Conservation (phyloP, 2,888 invertebrate species). For the Carcina quercana region DNA sequence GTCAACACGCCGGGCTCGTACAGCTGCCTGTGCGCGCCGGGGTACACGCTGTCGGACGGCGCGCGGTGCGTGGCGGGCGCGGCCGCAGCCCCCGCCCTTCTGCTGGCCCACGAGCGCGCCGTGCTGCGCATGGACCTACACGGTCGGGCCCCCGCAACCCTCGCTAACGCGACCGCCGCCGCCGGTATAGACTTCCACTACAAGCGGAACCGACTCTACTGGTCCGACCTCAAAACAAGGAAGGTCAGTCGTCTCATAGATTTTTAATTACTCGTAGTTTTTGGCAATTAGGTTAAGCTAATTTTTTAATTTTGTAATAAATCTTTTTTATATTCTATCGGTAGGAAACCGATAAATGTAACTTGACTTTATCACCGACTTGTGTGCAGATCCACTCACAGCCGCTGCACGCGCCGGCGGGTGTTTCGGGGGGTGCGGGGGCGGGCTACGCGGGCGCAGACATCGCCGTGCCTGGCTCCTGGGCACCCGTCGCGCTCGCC, state of each 20-base stretch:
- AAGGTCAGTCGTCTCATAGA: constrained; percentile 69
- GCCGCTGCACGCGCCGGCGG: constrained; percentile 59
- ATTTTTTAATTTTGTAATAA: no score
- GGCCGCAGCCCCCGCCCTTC: constrained; percentile 76
- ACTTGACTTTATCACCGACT: no score
- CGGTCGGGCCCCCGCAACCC: constrained; percentile 75
- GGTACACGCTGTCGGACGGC: constrained; percentile 79
- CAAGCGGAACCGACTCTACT: constrained; percentile 84
- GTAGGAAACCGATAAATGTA: no score
- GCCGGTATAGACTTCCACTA: constrained; percentile 92
- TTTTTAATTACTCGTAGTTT: no score
- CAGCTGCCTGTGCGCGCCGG: constrained; percentile 87
- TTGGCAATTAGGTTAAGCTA: no score
- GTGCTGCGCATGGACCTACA: constrained; percentile 81
- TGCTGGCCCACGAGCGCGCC: constrained; percentile 82
- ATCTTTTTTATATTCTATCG: no score
- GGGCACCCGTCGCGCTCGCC: constrained; percentile 93
- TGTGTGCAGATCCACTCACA: constrained; percentile 75
- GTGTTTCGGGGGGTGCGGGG: constrained; percentile 26
- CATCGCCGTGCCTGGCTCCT: constrained; percentile 86
- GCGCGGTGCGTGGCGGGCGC: constrained; percentile 73
- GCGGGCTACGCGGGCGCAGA: constrained; percentile 70
- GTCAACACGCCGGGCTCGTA: constrained; percentile 90
- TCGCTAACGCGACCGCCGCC: constrained; percentile 89
- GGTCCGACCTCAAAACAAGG: constrained; percentile 92